Evolutionary conservation across 1,140 invertebrate genomes (phyloP).

Genomic region (Drosophila sulfurigaster): DNA sequence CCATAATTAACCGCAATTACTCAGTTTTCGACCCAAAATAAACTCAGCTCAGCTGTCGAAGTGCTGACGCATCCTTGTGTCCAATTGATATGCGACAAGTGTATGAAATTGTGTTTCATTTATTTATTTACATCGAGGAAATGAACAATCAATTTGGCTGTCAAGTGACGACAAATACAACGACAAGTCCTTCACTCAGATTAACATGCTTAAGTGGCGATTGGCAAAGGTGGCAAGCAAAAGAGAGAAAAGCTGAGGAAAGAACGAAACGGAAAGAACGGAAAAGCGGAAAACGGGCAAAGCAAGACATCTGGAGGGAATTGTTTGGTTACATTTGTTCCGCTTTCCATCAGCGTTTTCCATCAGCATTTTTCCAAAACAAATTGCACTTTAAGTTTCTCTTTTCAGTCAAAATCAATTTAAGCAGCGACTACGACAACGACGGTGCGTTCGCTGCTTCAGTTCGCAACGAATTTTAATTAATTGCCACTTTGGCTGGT

Average conservation of each 20-base stretch:
- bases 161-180: slow-evolving; percentile 34
- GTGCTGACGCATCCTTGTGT: not conserved
- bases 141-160: slow-evolving; percentile 49
- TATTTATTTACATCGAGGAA: slow-evolving; percentile 36
- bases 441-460: slow-evolving; percentile 10
- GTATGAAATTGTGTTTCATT: slow-evolving; percentile 13
- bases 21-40: not conserved
- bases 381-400: slow-evolving; percentile 53
- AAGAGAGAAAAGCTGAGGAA: not conserved
- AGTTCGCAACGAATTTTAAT: slow-evolving; percentile 54
- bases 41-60: not conserved
- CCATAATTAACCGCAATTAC: too few species aligned
- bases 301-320: slow-evolving; percentile 11
- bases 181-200: slow-evolving; percentile 28
- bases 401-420: slow-evolving; percentile 46
- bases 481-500: slow-evolving; percentile 44
- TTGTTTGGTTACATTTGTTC: slow-evolving; percentile 18
- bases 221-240: slow-evolving; percentile 5
- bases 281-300: slow-evolving; percentile 4
- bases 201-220: slow-evolving; percentile 31
- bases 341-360: slow-evolving; percentile 54
- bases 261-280: not conserved
- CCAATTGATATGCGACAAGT: not conserved
- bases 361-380: slow-evolving; percentile 48
- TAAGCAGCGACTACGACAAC: slow-evolving; percentile 19